phyloP scores from a whole-genome alignment of 2,888 invertebrate genomes.

The Tipula confusa region DNA sequence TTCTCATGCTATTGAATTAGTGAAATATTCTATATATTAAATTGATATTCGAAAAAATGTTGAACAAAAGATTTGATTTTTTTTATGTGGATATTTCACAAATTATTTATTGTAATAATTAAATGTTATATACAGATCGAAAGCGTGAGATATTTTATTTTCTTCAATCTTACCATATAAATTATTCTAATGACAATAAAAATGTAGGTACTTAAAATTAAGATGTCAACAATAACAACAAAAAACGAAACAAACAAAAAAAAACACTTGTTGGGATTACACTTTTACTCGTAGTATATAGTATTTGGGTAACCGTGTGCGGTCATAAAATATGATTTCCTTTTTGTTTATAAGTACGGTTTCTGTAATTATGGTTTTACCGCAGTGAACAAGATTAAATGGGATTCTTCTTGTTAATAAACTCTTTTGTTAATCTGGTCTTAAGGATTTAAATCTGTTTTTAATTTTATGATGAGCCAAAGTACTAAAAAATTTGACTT shows the following conservation, averaged over 20 bases:
- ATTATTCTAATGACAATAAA: background rate
- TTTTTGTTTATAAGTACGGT: background rate
- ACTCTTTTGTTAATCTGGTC: background rate
- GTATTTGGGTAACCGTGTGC: background rate
- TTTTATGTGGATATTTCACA: background rate
- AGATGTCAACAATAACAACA: background rate
- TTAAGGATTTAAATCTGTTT: background rate
- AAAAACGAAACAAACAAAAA: too few relatives aligned
- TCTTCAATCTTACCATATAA: background rate
- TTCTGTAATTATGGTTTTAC: background rate
- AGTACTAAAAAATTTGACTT: too few relatives aligned
- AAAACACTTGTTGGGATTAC: conserved; percentile 1
- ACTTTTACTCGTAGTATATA: background rate
- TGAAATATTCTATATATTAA: background rate
- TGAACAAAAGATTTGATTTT: background rate
- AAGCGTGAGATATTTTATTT: background rate
- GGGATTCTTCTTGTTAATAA: background rate
- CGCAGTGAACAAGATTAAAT: background rate
- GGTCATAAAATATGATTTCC: conserved; percentile 6
- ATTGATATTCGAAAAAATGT: background rate
- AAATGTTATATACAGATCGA: background rate
- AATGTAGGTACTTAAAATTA: background rate
- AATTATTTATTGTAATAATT: background rate
- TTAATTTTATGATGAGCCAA: too few relatives aligned
- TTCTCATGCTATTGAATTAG: conserved; percentile 3